Conservation (phyloP, 2,888 invertebrate species). For the Parnassius apollo region DNA sequence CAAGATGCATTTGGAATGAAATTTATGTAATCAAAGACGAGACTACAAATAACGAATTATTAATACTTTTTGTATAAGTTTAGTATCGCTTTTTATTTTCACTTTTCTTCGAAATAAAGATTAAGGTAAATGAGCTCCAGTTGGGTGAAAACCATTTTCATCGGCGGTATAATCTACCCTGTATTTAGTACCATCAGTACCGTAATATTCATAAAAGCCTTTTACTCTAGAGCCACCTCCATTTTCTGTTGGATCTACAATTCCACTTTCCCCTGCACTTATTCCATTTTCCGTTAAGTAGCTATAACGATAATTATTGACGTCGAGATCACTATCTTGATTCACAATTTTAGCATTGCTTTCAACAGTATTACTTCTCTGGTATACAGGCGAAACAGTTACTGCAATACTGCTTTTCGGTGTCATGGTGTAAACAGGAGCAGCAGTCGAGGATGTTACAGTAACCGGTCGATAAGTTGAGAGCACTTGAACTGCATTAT, state of each 20-base stretch:
- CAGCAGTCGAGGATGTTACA: conserved; percentile 33
- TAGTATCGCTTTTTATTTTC: background rate
- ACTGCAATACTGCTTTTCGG: conserved; percentile 14
- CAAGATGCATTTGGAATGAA: too few relatives aligned
- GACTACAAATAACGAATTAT: conserved; percentile 1
- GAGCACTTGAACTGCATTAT: conserved; percentile 41
- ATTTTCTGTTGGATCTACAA: conserved; percentile 73
- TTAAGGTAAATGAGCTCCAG: conserved; percentile 76
- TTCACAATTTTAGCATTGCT: conserved; percentile 78
- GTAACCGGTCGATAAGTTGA: conserved; percentile 48
- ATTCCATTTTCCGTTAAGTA: conserved; percentile 85
- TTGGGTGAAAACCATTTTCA: conserved; percentile 80
- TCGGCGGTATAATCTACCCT: conserved; percentile 82
- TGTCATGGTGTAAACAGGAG: conserved; percentile 15
- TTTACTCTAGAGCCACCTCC: conserved; percentile 82
- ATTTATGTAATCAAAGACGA: too few relatives aligned
- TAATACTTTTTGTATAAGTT: conserved; percentile 5
- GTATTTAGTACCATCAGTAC: conserved; percentile 81
- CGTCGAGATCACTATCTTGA: conserved; percentile 71
- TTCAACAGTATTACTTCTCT: conserved; percentile 45
- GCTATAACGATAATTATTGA: conserved; percentile 82
- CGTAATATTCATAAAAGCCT: conserved; percentile 86
- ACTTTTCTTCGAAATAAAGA: conserved; percentile 25
- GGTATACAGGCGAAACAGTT: conserved; percentile 29
- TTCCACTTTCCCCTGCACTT: conserved; percentile 82